Evolutionary conservation across 2,113 vertebrate species (phyloP), one percentile per base, ranked within the genome.

Genomic region (Lonchura striata): DNA sequence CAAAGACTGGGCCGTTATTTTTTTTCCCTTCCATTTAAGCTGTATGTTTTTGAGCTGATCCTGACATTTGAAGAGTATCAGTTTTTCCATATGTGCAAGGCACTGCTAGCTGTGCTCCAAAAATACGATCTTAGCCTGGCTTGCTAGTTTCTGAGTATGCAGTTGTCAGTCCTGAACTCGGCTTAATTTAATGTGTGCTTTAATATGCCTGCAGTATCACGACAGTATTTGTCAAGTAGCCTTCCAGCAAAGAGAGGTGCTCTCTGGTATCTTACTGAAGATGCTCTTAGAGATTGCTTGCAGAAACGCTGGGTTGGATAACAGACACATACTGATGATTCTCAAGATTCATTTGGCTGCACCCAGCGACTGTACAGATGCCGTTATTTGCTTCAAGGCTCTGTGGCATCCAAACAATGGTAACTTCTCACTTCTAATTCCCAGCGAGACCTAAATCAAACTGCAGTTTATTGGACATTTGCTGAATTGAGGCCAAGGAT

Each of bases 141-240:
- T 95, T 91, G 76, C 86, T 63, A n/a, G 78, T 86, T 96, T 82
- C 72, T 95, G 90, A 86, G 76, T 52, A 60, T 14, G 31, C 91
- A 95, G 95, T 95, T 92, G 92, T 88, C 93, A 93, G 68, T 86
- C 80, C 69, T 53, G 63, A 88, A 66, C 92, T 94, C 46, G 53
- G 74, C 71, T 91, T 95, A 92, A 57, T 96, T 71, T 91, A 96
- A 84, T 69, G 66, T 9, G 21, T n/a, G 70, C 83, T 96, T 95
- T 93, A 70, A 80, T 95, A 96, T 84, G 92, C 89, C 90, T 81
- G 92, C 86, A 68, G 88, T 95, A 87, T 94, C 82, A 69, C 75
- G 93, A 88, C 89, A 95, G 35, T 86, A n/a, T 94, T 96, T 95
- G 90, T 97, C 88, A 96, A 91, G 95, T 90, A 96, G 95, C 95